Evolutionary conservation across 2,888 invertebrate species (phyloP).

Genomic region (Xanthia icteritia): DNA sequence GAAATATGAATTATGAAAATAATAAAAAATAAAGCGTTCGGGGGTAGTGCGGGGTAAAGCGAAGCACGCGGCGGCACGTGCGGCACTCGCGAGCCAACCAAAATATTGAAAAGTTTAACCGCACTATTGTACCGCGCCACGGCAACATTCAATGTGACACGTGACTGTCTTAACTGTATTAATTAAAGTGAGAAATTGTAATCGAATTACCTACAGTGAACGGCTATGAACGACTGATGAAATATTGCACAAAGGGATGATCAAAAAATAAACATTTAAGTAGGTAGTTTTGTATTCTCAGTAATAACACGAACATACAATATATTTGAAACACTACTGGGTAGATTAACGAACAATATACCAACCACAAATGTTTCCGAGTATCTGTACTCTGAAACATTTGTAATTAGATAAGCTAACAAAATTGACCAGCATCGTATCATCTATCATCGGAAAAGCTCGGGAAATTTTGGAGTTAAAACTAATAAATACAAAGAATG

Average conservation of each 20-base stretch:
- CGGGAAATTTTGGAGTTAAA: slow-evolving; percentile 33
- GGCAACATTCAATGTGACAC: slow-evolving; percentile 81
- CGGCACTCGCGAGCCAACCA: slow-evolving; percentile 76
- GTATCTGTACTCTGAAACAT: background rate
- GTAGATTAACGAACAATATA: background rate
- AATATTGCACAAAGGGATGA: slow-evolving; percentile 26
- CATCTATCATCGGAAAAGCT: background rate
- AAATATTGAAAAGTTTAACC: slow-evolving; percentile 90
- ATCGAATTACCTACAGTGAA: slow-evolving; percentile 74
- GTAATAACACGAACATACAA: no score
- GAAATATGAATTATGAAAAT: slow-evolving; percentile 90
- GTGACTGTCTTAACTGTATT: slow-evolving; percentile 85
- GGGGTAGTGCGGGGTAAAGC: slow-evolving; percentile 84
- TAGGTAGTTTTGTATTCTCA: background rate
- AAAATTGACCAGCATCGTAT: background rate
- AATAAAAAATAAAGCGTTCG: slow-evolving; percentile 88
- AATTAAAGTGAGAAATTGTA: slow-evolving; percentile 80
- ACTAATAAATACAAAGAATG: slow-evolving; percentile 36
- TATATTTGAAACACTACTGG: background rate
- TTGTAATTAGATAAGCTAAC: background rate
- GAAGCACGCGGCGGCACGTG: slow-evolving; percentile 88
- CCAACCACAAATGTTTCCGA: background rate
- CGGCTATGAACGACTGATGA: slow-evolving; percentile 36
- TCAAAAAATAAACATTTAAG: slow-evolving; percentile 16
- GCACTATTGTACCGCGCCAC: slow-evolving; percentile 73